Conservation (phyloP, 2,797 vertebrate genomes). For the Sparus aurata region DNA sequence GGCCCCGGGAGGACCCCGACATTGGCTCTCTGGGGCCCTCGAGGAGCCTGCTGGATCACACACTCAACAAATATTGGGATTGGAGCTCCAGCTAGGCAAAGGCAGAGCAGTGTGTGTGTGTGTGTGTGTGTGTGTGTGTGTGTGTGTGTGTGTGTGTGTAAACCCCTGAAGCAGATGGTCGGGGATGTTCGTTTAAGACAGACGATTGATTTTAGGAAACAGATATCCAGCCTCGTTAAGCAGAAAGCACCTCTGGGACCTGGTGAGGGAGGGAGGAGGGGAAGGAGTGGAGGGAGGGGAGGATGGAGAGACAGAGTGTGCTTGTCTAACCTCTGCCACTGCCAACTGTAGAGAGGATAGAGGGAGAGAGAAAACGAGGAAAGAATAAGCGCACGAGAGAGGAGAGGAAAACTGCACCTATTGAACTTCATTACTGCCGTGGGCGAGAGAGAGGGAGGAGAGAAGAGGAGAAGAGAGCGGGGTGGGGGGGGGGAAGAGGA, state of each 20-base stretch:
- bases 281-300: slow-evolving; percentile 10
- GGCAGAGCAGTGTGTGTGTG: slow-evolving; percentile 14
- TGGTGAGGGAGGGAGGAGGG: slow-evolving; percentile 50
- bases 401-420: slow-evolving; percentile 67
- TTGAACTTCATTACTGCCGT: slow-evolving; percentile 70
- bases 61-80: slow-evolving; percentile 93
- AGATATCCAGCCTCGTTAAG: slow-evolving; percentile 90
- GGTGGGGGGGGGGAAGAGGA: slow-evolving; percentile 38
- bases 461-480: slow-evolving; percentile 35
- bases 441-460: slow-evolving; percentile 49
- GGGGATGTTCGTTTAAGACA: slow-evolving; percentile 95
- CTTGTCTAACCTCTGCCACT: slow-evolving; percentile 80
- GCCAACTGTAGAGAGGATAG: slow-evolving; percentile 65
- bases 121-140: slow-evolving; percentile 46
- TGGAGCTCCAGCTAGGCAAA: slow-evolving; percentile 83
- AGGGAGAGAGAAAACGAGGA: slow-evolving; percentile 64
- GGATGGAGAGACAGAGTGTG: slow-evolving; percentile 44
- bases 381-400: slow-evolving; percentile 63
- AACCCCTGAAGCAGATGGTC: slow-evolving; percentile 94
- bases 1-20: slow-evolving; percentile 81
- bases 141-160: slow-evolving; percentile 66
- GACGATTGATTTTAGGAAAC: slow-evolving; percentile 94
- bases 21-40: slow-evolving; percentile 85
- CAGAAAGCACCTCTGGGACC: slow-evolving; percentile 92
- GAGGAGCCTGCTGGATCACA: slow-evolving; percentile 88